phyloP scores from a whole-genome alignment of 23 tunicate genomes.

The Phallusia fumigata region DNA sequence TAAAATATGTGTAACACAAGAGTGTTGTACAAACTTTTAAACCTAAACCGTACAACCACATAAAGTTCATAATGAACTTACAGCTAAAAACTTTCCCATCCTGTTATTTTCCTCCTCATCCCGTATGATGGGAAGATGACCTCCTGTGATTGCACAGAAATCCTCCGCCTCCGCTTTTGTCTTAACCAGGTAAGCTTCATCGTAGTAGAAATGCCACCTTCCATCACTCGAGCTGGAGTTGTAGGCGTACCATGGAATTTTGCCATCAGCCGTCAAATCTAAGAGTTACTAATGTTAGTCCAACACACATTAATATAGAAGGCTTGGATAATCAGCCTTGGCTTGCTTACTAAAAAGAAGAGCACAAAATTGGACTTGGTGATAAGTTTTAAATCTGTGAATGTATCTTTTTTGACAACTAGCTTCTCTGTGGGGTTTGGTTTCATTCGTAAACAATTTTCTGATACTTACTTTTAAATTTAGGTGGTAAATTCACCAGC shows the following conservation, averaged over 20 bases:
- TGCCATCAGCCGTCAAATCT: slow-evolving; percentile 41
- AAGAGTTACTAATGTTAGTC: no score
- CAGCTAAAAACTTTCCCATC: not conserved
- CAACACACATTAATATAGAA: no score
- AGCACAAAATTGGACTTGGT: no score
- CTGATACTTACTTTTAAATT: slow-evolving; percentile 40
- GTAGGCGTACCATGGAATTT: slow-evolving; percentile 17
- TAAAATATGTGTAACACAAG: no score
- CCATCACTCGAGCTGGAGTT: slow-evolving; percentile 40
- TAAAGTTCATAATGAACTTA: not conserved
- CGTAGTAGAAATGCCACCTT: slow-evolving; percentile 53
- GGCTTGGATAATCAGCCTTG: no score
- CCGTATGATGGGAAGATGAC: slow-evolving; percentile 10
- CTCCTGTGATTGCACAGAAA: slow-evolving; percentile 16
- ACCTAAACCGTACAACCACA: no score
- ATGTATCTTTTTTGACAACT: no score
- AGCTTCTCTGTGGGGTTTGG: no score
- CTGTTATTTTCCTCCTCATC: slow-evolving; percentile 25
- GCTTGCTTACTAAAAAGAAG: not conserved
- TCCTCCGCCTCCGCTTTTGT: not conserved
- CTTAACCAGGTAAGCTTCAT: not conserved
- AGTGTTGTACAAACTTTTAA: no score
- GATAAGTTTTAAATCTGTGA: no score
- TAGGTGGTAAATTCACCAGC: slow-evolving; percentile 26
- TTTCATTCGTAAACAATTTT: no score